Conservation (phyloP, 2,888 invertebrate species). For the Drosophila kokeensis region DNA sequence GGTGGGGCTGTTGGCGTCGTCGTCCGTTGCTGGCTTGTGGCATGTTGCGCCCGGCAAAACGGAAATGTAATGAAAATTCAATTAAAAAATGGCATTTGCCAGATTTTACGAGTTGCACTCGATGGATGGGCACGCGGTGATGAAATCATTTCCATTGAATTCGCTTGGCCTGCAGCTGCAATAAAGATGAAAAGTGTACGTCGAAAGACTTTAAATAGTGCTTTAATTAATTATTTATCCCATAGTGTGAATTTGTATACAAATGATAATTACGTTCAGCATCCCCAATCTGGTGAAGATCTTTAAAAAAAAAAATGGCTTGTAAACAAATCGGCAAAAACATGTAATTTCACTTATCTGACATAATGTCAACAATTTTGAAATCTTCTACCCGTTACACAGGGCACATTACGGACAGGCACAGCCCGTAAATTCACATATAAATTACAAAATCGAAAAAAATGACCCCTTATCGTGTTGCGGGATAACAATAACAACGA, state of each 20-base stretch:
- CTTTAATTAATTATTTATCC: conserved; percentile 32
- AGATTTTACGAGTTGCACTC: conserved; percentile 63
- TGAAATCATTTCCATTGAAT: conserved; percentile 11
- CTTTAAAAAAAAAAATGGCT: conserved; percentile 12
- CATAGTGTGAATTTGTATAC: conserved; percentile 14
- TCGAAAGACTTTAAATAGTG: conserved; percentile 22
- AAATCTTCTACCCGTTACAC: conserved; percentile 56
- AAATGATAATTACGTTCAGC: conserved; percentile 9
- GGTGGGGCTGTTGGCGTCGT: conserved; percentile 12
- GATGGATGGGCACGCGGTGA: conserved; percentile 27
- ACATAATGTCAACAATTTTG: conserved; percentile 73
- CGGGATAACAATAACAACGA: conserved; percentile 52
- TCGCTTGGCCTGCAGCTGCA: conserved; percentile 4
- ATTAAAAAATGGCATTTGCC: conserved; percentile 77
- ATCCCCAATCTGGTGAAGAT: background rate
- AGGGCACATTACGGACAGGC: conserved; percentile 41
- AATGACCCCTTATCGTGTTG: conserved; percentile 59
- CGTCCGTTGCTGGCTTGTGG: conserved; percentile 34
- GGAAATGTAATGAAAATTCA: conserved; percentile 79
- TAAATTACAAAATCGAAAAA: conserved; percentile 68
- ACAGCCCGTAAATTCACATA: conserved; percentile 68
- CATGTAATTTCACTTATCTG: conserved; percentile 80
- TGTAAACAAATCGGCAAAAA: conserved; percentile 64
- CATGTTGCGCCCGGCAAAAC: conserved; percentile 60
- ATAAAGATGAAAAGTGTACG: background rate